Percentiles rank a stretch among this genome's conserved stretches.
Evolutionary conservation across 92 coral and sea anemone genomes (phyloP).

Genomic region (Pocillopora meandrina): DNA sequence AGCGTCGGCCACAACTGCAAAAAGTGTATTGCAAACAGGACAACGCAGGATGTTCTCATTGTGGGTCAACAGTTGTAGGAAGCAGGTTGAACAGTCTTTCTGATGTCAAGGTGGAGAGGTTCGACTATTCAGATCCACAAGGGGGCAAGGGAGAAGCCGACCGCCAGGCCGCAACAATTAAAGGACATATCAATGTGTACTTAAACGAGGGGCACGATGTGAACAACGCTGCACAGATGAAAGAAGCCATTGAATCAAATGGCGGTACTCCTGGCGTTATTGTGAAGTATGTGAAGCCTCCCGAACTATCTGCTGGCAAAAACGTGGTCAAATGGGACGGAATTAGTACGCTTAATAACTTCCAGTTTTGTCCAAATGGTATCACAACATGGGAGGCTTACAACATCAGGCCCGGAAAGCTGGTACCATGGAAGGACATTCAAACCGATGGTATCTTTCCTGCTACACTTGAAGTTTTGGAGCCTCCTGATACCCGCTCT

Average conservation of each 20-base stretch:
- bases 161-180: slow-evolving; percentile 41
- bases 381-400: too few relatives aligned
- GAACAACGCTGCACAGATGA: slow-evolving; percentile 18
- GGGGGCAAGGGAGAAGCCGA: slow-evolving; percentile 44
- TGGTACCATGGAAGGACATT: too few relatives aligned
- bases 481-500: too few relatives aligned
- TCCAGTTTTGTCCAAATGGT: too few relatives aligned
- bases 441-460: too few relatives aligned
- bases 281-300: slow-evolving; percentile 41
- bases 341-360: too few relatives aligned
- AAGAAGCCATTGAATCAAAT: slow-evolving; percentile 39
- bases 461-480: too few relatives aligned
- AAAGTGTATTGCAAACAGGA: slow-evolving; percentile 48
- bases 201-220: slow-evolving; percentile 43
- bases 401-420: too few relatives aligned
- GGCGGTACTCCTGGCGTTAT: slow-evolving; percentile 36
- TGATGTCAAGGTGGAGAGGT: slow-evolving; percentile 38
- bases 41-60: slow-evolving; percentile 53
- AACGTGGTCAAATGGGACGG: too few relatives aligned
- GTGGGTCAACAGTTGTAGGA: slow-evolving; percentile 32
- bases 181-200: slow-evolving; percentile 28
- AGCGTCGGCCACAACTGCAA: slow-evolving; percentile 25
- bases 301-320: too few relatives aligned
- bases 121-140: slow-evolving; percentile 50
- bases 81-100: too few relatives aligned